phyloP scores from a whole-genome alignment of 2,113 vertebrate genomes.

The Beaufortia kweichowensis region DNA sequence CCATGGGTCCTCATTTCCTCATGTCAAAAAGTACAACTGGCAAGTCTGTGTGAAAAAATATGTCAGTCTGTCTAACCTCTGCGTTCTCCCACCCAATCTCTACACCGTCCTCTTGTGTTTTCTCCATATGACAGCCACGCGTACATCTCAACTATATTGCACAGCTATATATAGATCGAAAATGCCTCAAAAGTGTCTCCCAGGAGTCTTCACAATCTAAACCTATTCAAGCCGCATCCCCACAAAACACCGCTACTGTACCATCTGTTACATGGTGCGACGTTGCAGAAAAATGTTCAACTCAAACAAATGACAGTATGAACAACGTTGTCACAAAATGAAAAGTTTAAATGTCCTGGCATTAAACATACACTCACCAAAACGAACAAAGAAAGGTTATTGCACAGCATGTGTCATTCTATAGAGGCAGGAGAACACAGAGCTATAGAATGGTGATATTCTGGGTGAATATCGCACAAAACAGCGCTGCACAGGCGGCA shows the following conservation, averaged over 20 bases:
- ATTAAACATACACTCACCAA: not conserved
- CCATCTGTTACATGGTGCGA: slow-evolving; percentile 27
- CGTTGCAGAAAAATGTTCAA: not conserved
- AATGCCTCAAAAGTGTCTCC: not conserved
- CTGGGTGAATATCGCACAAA: slow-evolving; percentile 39
- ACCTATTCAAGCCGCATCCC: slow-evolving; percentile 15
- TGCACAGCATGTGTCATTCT: slow-evolving; percentile 51
- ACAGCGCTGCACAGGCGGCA: slow-evolving; percentile 19
- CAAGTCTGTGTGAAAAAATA: no score
- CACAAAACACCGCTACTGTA: not conserved
- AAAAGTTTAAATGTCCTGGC: no score
- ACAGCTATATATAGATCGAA: slow-evolving; percentile 13
- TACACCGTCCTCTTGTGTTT: not conserved
- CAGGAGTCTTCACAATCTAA: not conserved
- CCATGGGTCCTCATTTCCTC: no score
- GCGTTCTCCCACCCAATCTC: not conserved
- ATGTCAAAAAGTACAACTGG: no score
- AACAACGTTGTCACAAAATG: no score
- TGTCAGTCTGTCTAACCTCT: no score
- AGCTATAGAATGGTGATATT: slow-evolving; percentile 55
- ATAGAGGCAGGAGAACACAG: slow-evolving; percentile 23
- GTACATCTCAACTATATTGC: not conserved
- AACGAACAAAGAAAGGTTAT: slow-evolving; percentile 20
- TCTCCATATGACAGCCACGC: not conserved
- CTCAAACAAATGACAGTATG: no score